Conservation (phyloP, 1,140 invertebrate species). For the Microplitis mediator region DNA sequence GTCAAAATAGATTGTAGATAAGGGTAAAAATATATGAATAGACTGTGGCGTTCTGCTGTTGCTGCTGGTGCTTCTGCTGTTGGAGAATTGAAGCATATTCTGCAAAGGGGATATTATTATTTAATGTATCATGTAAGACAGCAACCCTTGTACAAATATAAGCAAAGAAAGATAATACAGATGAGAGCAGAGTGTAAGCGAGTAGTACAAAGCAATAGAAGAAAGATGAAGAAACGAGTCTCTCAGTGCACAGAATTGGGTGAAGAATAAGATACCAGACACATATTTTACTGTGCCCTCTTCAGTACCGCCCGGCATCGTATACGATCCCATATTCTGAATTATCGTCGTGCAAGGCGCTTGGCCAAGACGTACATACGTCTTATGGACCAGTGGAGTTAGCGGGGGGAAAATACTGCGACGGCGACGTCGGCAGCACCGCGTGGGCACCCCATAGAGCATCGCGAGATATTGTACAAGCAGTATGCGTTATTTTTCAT, state of each 20-base stretch:
- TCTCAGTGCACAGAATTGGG: slow-evolving; percentile 42
- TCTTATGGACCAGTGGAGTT: slow-evolving; percentile 24
- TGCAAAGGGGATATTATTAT: no score
- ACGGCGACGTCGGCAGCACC: slow-evolving; percentile 35
- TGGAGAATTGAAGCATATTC: no score
- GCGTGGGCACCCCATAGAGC: slow-evolving; percentile 42
- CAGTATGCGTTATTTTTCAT: slow-evolving; percentile 21
- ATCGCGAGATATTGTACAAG: slow-evolving; percentile 31
- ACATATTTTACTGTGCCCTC: slow-evolving; percentile 52
- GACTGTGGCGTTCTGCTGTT: no score
- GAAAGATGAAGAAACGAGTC: slow-evolving; percentile 37
- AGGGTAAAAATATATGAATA: no score
- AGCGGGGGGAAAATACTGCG: slow-evolving; percentile 20
- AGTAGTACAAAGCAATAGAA: slow-evolving; percentile 34
- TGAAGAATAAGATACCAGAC: slow-evolving; percentile 62
- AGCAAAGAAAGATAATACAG: background rate
- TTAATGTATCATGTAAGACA: background rate
- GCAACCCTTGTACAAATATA: slow-evolving; percentile 7
- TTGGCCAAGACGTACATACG: slow-evolving; percentile 38
- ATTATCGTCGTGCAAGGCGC: slow-evolving; percentile 34
- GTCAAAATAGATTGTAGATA: no score
- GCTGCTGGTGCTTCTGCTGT: no score
- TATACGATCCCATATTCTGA: slow-evolving; percentile 36
- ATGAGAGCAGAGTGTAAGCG: background rate
- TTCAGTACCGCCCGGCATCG: slow-evolving; percentile 33